Evolutionary conservation across 2,888 invertebrate genomes (phyloP).

Genomic region (Nezara viridula): DNA sequence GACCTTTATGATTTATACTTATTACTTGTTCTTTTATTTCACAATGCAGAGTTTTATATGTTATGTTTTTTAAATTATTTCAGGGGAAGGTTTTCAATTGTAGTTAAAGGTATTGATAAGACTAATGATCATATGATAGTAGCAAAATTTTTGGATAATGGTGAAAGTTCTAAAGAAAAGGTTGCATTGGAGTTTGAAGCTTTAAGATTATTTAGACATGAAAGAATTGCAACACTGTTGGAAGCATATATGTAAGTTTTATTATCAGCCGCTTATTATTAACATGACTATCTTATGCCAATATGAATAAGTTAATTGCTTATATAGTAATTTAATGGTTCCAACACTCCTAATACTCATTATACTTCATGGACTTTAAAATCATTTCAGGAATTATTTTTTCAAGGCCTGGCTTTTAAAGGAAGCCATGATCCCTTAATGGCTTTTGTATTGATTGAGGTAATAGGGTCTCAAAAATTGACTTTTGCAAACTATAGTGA

Average conservation of each 20-base stretch:
- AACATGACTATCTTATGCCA: not conserved
- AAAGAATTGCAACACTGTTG: slow-evolving; percentile 84
- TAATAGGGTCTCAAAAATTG: too few relatives aligned
- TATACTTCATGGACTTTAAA: too few relatives aligned
- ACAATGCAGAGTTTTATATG: not conserved
- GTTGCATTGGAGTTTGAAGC: slow-evolving; percentile 88
- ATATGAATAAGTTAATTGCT: not conserved
- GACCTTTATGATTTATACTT: not conserved
- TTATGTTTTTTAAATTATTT: slow-evolving; percentile 62
- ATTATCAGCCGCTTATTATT: not conserved
- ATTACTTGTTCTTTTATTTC: not conserved
- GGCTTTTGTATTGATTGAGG: too few relatives aligned
- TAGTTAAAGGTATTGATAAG: slow-evolving; percentile 86
- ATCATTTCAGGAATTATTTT: too few relatives aligned
- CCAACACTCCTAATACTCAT: too few relatives aligned
- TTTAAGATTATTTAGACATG: slow-evolving; percentile 85
- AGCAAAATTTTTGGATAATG: slow-evolving; percentile 84
- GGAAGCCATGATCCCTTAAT: too few relatives aligned
- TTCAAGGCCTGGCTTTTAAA: too few relatives aligned
- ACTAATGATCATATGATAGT: slow-evolving; percentile 82
- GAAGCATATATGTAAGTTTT: slow-evolving; percentile 68
- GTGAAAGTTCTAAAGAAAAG: slow-evolving; percentile 76
- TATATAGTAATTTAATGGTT: not conserved
- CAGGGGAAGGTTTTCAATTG: slow-evolving; percentile 88
- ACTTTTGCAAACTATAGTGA: too few relatives aligned